phyloP scores from a whole-genome alignment of 2,888 invertebrate species.

The Leucophenga montana region DNA sequence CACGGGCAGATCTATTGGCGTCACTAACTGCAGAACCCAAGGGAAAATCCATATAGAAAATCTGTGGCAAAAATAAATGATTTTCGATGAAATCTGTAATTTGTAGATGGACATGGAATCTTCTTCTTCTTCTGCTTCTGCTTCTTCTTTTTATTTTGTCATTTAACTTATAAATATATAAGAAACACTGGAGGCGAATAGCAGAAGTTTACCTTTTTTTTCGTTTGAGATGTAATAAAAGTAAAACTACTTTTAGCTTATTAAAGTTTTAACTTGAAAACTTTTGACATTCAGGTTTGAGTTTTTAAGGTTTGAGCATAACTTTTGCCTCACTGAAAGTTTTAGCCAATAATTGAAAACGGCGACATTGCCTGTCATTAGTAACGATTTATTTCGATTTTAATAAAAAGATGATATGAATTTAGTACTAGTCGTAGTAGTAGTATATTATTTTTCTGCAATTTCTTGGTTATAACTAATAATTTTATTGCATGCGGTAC shows the following conservation, averaged over 20 bases:
- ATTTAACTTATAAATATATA: not conserved
- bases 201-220: not conserved
- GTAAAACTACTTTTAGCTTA: no score
- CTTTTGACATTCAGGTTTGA: not conserved
- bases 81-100: no score
- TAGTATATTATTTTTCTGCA: not conserved
- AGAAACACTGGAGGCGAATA: not conserved
- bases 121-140: not conserved
- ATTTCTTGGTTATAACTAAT: not conserved
- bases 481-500: slow-evolving; percentile 45
- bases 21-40: slow-evolving; percentile 19
- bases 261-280: not conserved
- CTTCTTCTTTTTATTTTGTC: no score
- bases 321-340: no score
- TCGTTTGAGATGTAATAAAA: not conserved
- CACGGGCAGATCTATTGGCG: slow-evolving; percentile 10
- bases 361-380: not conserved
- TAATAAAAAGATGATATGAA: no score
- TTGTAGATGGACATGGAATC: no score
- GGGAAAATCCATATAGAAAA: not conserved
- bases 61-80: no score
- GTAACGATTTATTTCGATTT: not conserved
- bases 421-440: not conserved
- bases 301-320: no score
- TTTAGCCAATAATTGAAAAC: not conserved